Base-by-base conservation (phyloP, 2,888 invertebrate genomes). In the Stenolophus ochropezus region DNA sequence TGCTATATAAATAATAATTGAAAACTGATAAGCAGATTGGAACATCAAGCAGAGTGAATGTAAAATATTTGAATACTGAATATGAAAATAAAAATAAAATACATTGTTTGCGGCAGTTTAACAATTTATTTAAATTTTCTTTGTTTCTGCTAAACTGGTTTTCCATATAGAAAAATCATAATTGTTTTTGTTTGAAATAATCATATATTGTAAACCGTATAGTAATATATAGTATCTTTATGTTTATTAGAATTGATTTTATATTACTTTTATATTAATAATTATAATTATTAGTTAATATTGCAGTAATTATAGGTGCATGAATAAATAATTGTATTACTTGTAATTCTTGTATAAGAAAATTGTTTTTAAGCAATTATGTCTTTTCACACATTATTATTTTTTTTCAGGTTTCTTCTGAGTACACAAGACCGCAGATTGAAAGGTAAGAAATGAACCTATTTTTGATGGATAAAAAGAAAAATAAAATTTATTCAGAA, bases 241-340 rank as follows among this genome's bases (percentile, higher is more conserved):
- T 42, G 33, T 11, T 42, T 42, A 42, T 42, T 42, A 11, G 33
- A 42, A 11, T 42, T 11, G 33, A 42, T 42, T 61, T 61, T 61
- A 61, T 14, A n/a, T 61, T 11, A 25, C 56, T 25, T 11, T 21
- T 25, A 23, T n/a, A n/a, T 2, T 61, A 61, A 61, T 61, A 25
- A 61, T 25, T 11, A 61, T 61, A 61, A 61, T 61, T 61, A 61
- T 25, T 11, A 61, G 61, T 61, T n/a, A 61, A 25, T 61, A 14
- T 61, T 61, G 25, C 25, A 25, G 61, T 25, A 23, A 27, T 61
- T 25, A 23, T 14, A 23, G 4, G 25, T 61, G 14, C n/a, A n/a
- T n/a, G 25, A 61, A 25, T 4, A 61, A 61, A 61, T 23, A 61
- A 2, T n/a, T 51, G 6, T 42, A 42, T 42, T 6, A 2, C 1